Percentiles rank a stretch among this genome's conserved stretches.
Conservation (phyloP, 2,113 vertebrate species). For the Clinocottus analis region DNA sequence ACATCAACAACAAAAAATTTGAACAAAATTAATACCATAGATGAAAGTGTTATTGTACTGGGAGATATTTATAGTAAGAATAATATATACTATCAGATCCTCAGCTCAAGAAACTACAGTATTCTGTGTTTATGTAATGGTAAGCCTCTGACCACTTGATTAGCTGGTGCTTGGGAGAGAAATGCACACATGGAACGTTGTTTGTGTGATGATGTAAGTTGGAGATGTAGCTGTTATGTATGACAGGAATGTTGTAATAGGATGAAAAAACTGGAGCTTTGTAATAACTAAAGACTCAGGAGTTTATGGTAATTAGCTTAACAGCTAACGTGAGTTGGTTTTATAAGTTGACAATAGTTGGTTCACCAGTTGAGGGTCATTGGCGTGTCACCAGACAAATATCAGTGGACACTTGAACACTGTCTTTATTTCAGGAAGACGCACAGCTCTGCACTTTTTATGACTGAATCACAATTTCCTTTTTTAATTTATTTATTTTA, state of each 20-base stretch:
- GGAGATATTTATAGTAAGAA: constrained; percentile 4
- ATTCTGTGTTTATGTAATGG: constrained; percentile 29
- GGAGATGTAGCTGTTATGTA: background rate
- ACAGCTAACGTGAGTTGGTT: constrained; percentile 24
- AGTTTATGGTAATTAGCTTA: constrained; percentile 50
- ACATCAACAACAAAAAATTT: background rate
- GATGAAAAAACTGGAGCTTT: constrained; percentile 34
- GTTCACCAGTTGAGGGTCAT: constrained; percentile 5
- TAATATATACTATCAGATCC: background rate
- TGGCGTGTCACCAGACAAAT: constrained; percentile 21
- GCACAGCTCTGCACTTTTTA: constrained; percentile 48
- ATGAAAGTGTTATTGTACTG: background rate
- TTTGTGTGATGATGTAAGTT: constrained; percentile 3
- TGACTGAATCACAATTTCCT: constrained; percentile 14
- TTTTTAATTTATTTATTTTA: constrained; percentile 58
- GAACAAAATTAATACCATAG: background rate
- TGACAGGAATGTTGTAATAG: constrained; percentile 51
- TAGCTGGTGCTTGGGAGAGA: constrained; percentile 16
- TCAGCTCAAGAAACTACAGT: constrained; percentile 17
- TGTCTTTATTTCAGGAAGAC: constrained; percentile 8
- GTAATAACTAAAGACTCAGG: constrained; percentile 22
- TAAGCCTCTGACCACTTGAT: constrained; percentile 3
- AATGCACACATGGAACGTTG: constrained; percentile 5
- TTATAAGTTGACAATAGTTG: constrained; percentile 27
- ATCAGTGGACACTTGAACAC: background rate